Evolutionary conservation across 2,113 vertebrate genomes (phyloP), one percentile per base, ranked within the genome.

Genomic region (Leiothrix lutea): DNA sequence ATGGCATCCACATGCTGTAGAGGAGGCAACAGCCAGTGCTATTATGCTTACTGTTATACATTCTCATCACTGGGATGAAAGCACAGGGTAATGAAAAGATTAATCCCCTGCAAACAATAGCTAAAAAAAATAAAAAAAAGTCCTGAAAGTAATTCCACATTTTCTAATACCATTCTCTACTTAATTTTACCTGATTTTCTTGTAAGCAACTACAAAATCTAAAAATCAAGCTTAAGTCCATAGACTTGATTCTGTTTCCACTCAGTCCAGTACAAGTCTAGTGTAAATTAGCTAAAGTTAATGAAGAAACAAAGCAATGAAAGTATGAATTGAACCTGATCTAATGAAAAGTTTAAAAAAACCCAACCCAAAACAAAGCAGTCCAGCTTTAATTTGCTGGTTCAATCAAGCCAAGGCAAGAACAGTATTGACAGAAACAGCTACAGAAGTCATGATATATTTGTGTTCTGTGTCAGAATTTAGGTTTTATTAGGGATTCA

Each of bases 91-190:
- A 96, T 95, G 91, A 97, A 96, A 91, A 96, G 86, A 96, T 67
- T 96, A 83, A 96, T 96, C 90, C 95, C 80, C 54, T 96, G 53
- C 64, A 97, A 98, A 96, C n/a, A 96, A 82, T 58, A 33, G 67
- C 94, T 96, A 48, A 95, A 91, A 96, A 91, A 96, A 93, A 42
- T 42, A 35, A 82, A 61, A 14, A 28, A 44, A 28, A 57, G 40
- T 1, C 29, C 24, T 62, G 38, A 79, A 88, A 83, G 45, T 69
- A 94, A 85, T 93, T 91, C 69, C 83, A 64, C 11, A 78, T 94
- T 96, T 97, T 96, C 86, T 97, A 95, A 92, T 77, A 93, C 18
- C 10, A 10, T 82, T 92, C 81, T 94, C 45, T 80, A 84, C 70
- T 93, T 97, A 94, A 94, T 96, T 97, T 96, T 97, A 67, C 61